Conservation (phyloP, 1,140 invertebrate genomes). For the Cotesia glomerata region DNA sequence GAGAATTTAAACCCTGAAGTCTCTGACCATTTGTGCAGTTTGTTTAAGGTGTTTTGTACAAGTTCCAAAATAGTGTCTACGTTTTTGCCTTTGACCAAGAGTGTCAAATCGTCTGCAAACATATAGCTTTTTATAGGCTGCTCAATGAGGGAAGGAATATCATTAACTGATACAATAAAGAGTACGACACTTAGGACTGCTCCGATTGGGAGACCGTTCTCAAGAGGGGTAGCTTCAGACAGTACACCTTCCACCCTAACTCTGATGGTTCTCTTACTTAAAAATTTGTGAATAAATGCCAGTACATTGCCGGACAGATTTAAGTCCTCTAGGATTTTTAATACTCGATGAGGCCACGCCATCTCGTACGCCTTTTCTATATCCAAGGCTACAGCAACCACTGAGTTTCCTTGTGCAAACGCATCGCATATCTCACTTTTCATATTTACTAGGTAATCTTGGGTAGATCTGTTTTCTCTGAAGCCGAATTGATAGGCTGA, state of each 20-base stretch:
- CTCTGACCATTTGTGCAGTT: not conserved
- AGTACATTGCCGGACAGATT: not conserved
- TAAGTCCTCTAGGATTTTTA: not conserved
- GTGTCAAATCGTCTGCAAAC: constrained; percentile 14
- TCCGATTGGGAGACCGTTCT: too few relatives aligned
- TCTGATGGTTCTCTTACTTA: not conserved
- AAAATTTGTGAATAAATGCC: constrained; percentile 1
- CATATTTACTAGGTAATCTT: not conserved
- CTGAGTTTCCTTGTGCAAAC: not conserved
- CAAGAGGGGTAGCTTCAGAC: not conserved
- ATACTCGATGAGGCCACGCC: constrained; percentile 3
- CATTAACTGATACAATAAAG: not conserved
- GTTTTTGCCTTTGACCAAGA: constrained; percentile 12
- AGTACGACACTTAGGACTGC: too few relatives aligned
- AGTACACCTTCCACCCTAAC: not conserved
- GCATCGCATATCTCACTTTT: not conserved
- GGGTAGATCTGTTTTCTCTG: constrained; percentile 5
- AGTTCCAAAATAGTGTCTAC: not conserved
- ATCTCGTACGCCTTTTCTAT: too few relatives aligned
- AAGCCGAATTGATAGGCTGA: constrained; percentile 2
- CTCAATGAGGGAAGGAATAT: not conserved
- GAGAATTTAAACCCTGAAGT: constrained; percentile 15
- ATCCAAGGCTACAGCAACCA: not conserved
- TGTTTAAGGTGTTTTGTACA: constrained; percentile 9
- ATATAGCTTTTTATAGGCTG: not conserved